Conservation (phyloP, 1,140 invertebrate genomes). For the Hycleus cichorii region DNA sequence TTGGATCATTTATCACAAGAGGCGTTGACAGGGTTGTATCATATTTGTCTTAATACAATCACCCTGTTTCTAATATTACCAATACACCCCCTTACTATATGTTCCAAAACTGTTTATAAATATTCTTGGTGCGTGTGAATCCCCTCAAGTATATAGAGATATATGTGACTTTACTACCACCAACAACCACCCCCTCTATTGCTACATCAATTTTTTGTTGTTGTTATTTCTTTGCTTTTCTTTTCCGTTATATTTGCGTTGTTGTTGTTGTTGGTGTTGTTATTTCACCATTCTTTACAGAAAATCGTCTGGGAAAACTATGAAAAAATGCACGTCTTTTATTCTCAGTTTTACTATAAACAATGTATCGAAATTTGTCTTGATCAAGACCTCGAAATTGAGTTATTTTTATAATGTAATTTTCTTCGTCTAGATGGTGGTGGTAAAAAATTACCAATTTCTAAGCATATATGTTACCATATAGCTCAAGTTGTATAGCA, state of each 20-base stretch:
- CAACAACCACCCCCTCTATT: neutral
- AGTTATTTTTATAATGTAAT: conserved; percentile 30
- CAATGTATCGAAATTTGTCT: conserved; percentile 31
- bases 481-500: neutral
- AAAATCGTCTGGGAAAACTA: neutral
- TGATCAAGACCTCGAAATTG: conserved; percentile 23
- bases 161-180: conserved; percentile 8
- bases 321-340: neutral
- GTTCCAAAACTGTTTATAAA: conserved; percentile 14
- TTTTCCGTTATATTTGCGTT: too few species aligned
- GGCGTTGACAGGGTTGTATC: too few species aligned
- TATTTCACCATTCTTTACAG: conserved; percentile 14
- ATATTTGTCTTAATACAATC: conserved; percentile 5
- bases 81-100: too few species aligned
- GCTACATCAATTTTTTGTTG: too few species aligned
- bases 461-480: neutral
- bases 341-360: conserved; percentile 22
- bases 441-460: conserved; percentile 29
- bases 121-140: conserved; percentile 23
- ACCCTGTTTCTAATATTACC: too few species aligned
- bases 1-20: too few species aligned
- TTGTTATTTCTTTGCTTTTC: too few species aligned
- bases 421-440: conserved; percentile 13
- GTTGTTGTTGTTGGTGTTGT: neutral
- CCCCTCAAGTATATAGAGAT: conserved; percentile 22